A percentile compares a stretch with the other conserved stretches of the same genome.
Conservation (phyloP, 2,113 vertebrate species). For the Etheostoma cragini region DNA sequence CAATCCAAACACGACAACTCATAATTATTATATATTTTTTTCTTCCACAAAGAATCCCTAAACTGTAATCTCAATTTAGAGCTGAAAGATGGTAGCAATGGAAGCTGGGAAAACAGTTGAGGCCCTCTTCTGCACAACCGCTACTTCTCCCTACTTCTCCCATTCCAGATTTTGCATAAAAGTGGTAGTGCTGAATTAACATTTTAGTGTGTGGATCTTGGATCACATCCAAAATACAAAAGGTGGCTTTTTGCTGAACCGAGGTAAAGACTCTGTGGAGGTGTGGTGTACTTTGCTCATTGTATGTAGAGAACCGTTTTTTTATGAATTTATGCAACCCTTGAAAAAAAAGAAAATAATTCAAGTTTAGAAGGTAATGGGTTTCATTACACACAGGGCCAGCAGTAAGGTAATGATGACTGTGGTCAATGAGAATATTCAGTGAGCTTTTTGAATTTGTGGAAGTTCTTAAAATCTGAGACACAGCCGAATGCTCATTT, state of each 20-base stretch:
- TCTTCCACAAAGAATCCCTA: background rate
- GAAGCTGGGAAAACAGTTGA: background rate
- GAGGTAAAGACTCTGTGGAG: background rate
- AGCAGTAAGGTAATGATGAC: background rate
- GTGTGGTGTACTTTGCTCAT: background rate
- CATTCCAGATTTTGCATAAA: slow-evolving; percentile 21
- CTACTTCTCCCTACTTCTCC: background rate
- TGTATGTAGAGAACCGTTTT: slow-evolving; percentile 7
- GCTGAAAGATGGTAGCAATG: background rate
- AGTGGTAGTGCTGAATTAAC: slow-evolving; percentile 35
- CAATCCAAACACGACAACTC: too few relatives aligned
- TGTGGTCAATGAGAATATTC: background rate
- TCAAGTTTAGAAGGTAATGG: background rate
- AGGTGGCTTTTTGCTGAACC: slow-evolving; percentile 21
- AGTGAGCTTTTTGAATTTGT: background rate
- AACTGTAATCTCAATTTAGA: background rate
- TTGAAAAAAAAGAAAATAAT: background rate
- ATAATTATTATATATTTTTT: background rate
- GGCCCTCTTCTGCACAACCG: background rate
- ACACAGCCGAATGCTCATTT: background rate
- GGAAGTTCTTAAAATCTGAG: background rate
- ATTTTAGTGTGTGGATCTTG: slow-evolving; percentile 23
- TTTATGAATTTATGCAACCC: background rate
- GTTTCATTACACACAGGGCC: background rate
- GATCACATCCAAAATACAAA: slow-evolving; percentile 23